A percentile compares a stretch with the other conserved stretches of the same genome.
Conservation (phyloP, 2,888 invertebrate species). For the Latrodectus elegans region DNA sequence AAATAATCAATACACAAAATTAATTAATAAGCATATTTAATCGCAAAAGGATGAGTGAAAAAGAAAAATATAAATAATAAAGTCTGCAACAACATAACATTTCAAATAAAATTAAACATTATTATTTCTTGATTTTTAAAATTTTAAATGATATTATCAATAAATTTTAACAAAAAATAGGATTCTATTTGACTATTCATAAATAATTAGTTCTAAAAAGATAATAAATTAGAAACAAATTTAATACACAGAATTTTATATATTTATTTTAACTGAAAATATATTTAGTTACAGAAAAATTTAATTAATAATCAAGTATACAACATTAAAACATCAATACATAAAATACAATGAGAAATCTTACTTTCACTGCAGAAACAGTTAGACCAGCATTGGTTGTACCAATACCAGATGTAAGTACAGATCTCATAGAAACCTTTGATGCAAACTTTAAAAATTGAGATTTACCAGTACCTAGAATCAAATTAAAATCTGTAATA, state of each 20-base stretch:
- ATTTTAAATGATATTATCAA: too few relatives aligned
- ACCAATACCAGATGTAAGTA: constrained; percentile 89
- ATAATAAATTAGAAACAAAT: too few relatives aligned
- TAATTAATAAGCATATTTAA: background rate
- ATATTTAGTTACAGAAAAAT: too few relatives aligned
- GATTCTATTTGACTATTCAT: too few relatives aligned
- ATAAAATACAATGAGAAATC: background rate
- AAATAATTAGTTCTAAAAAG: too few relatives aligned
- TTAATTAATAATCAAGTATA: too few relatives aligned
- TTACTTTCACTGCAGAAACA: constrained; percentile 88
- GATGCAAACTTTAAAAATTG: constrained; percentile 85
- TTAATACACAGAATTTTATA: too few relatives aligned
- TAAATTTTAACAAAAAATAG: too few relatives aligned
- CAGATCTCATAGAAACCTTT: constrained; percentile 83
- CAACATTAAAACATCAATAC: too few relatives aligned
- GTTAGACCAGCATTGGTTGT: constrained; percentile 91
- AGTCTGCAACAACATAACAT: background rate
- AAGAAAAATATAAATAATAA: background rate
- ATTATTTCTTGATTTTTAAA: background rate
- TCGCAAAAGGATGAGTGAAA: background rate
- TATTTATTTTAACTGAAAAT: too few relatives aligned
- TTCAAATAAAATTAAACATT: background rate
- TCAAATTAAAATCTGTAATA: background rate
- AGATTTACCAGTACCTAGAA: constrained; percentile 90
- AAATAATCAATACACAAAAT: background rate